A percentile compares a stretch with the other conserved stretches of the same genome.
These are phyloP conservation scores for Calyptomena viridis DNA, from an alignment of 2,113 vertebrate genomes.

Conservation along the genomic window DNA sequence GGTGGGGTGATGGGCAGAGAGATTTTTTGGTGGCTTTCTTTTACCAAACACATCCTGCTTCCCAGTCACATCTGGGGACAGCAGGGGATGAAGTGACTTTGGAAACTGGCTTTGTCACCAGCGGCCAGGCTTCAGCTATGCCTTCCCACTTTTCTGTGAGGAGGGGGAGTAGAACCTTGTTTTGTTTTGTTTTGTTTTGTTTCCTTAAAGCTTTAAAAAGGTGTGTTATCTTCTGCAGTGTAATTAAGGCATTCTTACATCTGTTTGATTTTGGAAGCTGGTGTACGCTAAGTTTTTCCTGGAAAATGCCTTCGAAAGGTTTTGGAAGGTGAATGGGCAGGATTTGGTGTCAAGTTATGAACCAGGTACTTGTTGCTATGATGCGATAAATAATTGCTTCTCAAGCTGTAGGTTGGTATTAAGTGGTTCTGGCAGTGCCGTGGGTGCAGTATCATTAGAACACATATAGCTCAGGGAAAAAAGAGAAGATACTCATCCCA, in stretches of 20 bases:
- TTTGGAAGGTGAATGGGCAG: not conserved
- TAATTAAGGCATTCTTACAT: not conserved
- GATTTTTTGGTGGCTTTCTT: not conserved
- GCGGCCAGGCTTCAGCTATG: not conserved
- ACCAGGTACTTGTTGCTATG: not conserved
- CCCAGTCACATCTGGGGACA: not conserved
- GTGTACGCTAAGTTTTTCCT: not conserved
- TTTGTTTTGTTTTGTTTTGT: not conserved
- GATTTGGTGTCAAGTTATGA: not conserved
- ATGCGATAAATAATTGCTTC: not conserved
- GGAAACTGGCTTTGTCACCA: not conserved
- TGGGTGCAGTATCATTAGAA: not conserved
- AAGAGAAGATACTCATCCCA: not conserved
- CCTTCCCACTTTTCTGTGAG: not conserved
- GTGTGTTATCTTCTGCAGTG: not conserved
- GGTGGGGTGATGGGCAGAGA: not conserved
- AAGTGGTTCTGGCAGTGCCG: not conserved
- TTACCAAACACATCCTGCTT: not conserved
- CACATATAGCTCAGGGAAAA: not conserved
- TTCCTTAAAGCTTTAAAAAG: conserved; percentile 19
- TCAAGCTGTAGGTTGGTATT: not conserved
- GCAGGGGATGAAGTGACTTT: not conserved
- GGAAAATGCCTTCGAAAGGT: not conserved
- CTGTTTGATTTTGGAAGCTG: not conserved
- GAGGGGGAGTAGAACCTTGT: not conserved